Evolutionary conservation across 1,140 invertebrate species (phyloP), one percentile per base, ranked within the genome.

Genomic region (Macrotrachela quadricornifera): DNA sequence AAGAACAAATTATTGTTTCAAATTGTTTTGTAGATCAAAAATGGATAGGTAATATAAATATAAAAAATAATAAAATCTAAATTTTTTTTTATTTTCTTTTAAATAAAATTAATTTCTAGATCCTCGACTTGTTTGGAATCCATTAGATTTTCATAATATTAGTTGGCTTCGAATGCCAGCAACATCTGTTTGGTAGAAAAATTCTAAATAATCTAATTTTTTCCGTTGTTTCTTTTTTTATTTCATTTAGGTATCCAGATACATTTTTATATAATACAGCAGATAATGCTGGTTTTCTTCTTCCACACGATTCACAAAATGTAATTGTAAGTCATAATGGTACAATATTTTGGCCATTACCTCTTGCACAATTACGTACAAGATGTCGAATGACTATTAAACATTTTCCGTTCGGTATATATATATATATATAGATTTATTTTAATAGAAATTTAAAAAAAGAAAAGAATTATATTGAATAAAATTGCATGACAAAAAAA

Each of bases 21-120:
- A 54, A 54, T 46, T 46, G 46, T 15, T 54, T 54, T 40, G 46
- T 54, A 18, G 53, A 54, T 50, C 53, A 54, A n/a, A 44, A 54
- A 54, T 54, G 53, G 53, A 46, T 15, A 10, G 53, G 16, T 15
- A 50, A 14, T 15, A 41, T 18, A 38, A 40, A 37, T 30, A 10
- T 2, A 46, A 52, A 43, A 39, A 12, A 18, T 37, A 39, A 16
- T 8, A 51, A 46, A 15, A 12, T 37, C 16, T 17, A 38, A 15
- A 17, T 37, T 2, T 36, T 38, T 13, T 30, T 45, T 15, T 6
- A 39, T 15, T 4, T n/a, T n/a, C n/a, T n/a, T n/a, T n/a, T n/a
- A n/a, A n/a, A n/a, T n/a, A n/a, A n/a, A n/a, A n/a, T n/a, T n/a
- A n/a, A n/a, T n/a, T 18, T 43, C 18, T 36, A 40, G 36, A 45